Conservation (phyloP, 2,888 invertebrate species). For the Hyposoter didymator region DNA sequence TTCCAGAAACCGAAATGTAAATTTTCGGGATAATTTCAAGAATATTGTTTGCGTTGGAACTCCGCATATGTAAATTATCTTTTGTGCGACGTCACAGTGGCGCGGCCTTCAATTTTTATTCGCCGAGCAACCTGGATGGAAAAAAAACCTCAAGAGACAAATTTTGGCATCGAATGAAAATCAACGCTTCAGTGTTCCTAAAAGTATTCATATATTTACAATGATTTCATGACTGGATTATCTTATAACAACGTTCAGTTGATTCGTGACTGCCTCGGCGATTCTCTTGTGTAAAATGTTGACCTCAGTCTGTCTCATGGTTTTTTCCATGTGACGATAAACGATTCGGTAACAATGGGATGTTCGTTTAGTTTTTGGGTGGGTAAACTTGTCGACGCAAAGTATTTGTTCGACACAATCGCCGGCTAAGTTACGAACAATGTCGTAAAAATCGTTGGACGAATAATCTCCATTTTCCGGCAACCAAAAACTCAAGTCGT, state of each 20-base stretch:
- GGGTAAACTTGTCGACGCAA: constrained; percentile 93
- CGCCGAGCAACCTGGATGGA: background rate
- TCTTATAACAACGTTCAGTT: constrained; percentile 71
- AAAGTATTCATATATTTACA: constrained; percentile 48
- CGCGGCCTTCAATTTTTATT: background rate
- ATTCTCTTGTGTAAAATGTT: constrained; percentile 93
- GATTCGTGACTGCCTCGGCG: constrained; percentile 85
- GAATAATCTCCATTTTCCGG: constrained; percentile 89
- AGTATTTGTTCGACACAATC: constrained; percentile 97
- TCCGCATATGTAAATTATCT: background rate
- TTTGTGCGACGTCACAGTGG: background rate
- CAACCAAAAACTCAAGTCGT: constrained; percentile 99
- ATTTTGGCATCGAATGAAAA: background rate
- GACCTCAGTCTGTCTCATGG: constrained; percentile 94
- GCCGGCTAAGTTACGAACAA: constrained; percentile 94
- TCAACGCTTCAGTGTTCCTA: background rate
- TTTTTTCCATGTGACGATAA: constrained; percentile 96
- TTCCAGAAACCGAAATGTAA: background rate
- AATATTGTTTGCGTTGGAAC: background rate
- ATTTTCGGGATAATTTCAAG: background rate
- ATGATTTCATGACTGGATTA: constrained; percentile 40
- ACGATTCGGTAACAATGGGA: constrained; percentile 97
- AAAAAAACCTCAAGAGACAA: background rate
- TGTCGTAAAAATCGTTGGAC: constrained; percentile 96
- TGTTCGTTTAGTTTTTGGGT: constrained; percentile 92